Base-by-base conservation (phyloP, 2,113 vertebrate genomes). In the Daubentonia madagascariensis region DNA sequence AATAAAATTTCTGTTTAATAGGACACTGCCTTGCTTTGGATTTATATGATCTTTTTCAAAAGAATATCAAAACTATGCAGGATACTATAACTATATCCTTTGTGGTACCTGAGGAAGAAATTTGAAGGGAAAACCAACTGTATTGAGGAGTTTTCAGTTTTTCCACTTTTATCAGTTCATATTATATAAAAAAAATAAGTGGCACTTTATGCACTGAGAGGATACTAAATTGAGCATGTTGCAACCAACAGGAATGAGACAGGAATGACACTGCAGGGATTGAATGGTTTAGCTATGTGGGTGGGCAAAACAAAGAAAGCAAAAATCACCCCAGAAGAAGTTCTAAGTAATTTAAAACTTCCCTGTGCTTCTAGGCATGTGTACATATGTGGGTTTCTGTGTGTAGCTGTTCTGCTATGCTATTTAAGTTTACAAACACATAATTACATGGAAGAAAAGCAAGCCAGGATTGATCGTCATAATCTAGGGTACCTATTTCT, bases 111-210 rank as follows among this genome's bases (percentile, higher is more conserved):
- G 30, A 88, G 50, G 16, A 86, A 73, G 8, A 73, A 84, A 50
- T 35, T 35, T 89, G 63, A 93, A 75, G 63, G 79, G 45, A 96
- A 95, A 89, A 48, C 8, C 22, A 94, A 45, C 8, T 85, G 8
- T 30, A 57, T n/a, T 95, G 92, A 90, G 52, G 84, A 57, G 40
- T 89, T 86, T 96, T 88, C 84, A 88, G 35, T 84, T 85, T 94
- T 92, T 92, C 43, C 48, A 54, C 35, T 76, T 96, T 90, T 95
- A 89, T 96, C 94, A 92, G 52, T 68, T 97, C 70, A 70, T 68
- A 45, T 96, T 95, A 97, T 54, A 6, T 96, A 96, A 97, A 67
- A 67, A 95, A 30, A 61, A 93, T 79, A 89, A 96, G 80, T 97
- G 87, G n/a, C 45, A 95, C 70, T 75, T 95, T 94, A 92, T 91